phyloP scores from a whole-genome alignment of 2,888 invertebrate genomes.

The Ceratothoa steindachneri region DNA sequence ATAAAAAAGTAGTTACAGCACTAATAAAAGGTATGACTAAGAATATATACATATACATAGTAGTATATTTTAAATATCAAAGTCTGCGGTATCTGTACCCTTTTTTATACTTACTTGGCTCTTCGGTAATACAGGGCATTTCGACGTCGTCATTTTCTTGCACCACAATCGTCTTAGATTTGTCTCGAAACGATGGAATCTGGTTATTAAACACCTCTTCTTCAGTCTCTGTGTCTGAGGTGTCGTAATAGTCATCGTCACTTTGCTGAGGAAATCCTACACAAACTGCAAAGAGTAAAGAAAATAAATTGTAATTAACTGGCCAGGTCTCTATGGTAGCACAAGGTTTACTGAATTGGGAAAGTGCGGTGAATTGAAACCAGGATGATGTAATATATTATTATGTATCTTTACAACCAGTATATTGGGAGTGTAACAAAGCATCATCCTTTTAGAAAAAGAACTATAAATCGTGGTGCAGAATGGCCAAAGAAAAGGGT shows the following conservation, averaged over 20 bases:
- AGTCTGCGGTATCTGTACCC: not conserved
- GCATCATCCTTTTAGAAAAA: too few species aligned
- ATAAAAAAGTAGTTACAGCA: not conserved
- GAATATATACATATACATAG: not conserved
- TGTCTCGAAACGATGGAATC: not conserved
- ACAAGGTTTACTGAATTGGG: too few species aligned
- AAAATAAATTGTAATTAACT: too few species aligned
- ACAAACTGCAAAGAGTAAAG: not conserved
- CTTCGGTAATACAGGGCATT: not conserved
- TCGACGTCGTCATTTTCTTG: not conserved
- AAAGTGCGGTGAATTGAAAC: too few species aligned
- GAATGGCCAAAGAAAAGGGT: too few species aligned
- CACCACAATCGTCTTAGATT: not conserved
- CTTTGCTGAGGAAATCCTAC: not conserved
- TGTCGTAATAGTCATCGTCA: not conserved
- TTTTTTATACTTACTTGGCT: not conserved
- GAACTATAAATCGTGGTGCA: too few species aligned
- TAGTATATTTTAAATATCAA: not conserved
- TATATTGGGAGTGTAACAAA: too few species aligned
- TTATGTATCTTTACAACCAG: too few species aligned
- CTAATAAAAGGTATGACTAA: not conserved
- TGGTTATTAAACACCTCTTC: not conserved
- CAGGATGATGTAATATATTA: too few species aligned
- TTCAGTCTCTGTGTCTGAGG: not conserved
- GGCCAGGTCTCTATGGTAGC: too few species aligned